Evolutionary conservation across 2,797 vertebrate species (phyloP), one percentile per base, ranked within the genome.

Genomic region (Gobionotothen gibberifrons): DNA sequence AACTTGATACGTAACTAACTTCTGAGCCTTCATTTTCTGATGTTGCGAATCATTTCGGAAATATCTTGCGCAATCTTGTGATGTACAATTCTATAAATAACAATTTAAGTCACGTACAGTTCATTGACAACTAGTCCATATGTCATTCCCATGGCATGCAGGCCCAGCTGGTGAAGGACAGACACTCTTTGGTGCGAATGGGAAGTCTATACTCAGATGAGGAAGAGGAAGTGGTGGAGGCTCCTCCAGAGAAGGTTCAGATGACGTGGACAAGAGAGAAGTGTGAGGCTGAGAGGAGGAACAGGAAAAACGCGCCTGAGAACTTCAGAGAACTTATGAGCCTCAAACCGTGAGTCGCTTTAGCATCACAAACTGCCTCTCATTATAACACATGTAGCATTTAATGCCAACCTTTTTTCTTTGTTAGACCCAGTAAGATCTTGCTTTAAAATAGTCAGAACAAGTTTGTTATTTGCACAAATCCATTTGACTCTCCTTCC

Each of bases 231-330:
- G 94, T 96, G 59, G 80, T 92, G 39, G 96, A 97, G 54, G 42
- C 93, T 21, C 93, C 96, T 64, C 87, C 95, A 12, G 96, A 97
- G 74, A 99, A 96, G 80, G 95, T 97, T 78, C 97, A 99, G 84
- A 99, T 98, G 97, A 99, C 98, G 0, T 99, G 98, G 98, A 99
- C 98, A 1, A 96, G 93, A 81, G 97, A 99, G 80, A 98, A 95
- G 78, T 93, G 94, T 26, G 95, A 96, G 0, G 94, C 95, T 0
- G 97, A 98, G 84, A 95, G 92, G 86, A 90, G 94, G 76, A 97
- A 94, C 89, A 91, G 92, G 51, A 95, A 91, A 86, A 96, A 94
- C 0, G 91, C 94, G 2, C 95, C 96, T 0, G 96, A 98, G 80
- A 97, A 95, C 91, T 99, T 99, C 85, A 93, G 96, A 85, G 97